Evolutionary conservation across 2,113 vertebrate species (phyloP).

Genomic region (Colistium nudipinnis): DNA sequence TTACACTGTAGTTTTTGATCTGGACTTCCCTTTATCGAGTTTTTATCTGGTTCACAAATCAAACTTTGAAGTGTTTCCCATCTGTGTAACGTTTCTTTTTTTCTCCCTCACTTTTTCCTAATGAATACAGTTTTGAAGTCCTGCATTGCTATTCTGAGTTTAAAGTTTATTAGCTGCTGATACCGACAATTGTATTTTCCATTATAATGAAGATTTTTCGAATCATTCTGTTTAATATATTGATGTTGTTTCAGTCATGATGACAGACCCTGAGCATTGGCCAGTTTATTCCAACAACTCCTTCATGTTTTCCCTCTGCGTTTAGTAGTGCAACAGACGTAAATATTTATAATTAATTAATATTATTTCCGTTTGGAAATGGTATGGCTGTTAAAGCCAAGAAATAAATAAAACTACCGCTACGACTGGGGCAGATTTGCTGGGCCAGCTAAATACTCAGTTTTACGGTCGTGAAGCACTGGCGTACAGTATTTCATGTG

Average conservation of each 20-base stretch:
- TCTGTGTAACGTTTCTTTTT: background rate
- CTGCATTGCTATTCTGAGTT: background rate
- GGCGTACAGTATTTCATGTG: slow-evolving; percentile 71
- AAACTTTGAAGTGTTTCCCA: background rate
- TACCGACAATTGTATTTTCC: slow-evolving; percentile 23
- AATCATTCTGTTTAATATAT: slow-evolving; percentile 42
- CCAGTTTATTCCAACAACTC: background rate
- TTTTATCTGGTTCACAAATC: slow-evolving; percentile 8
- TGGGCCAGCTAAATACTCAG: slow-evolving; percentile 66
- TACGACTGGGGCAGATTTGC: slow-evolving; percentile 63
- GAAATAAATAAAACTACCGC: slow-evolving; percentile 64
- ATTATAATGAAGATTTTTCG: slow-evolving; percentile 46
- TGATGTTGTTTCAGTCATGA: slow-evolving; percentile 17
- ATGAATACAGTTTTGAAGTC: background rate
- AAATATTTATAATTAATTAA: slow-evolving; percentile 67
- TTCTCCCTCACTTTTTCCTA: background rate
- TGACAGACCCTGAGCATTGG: slow-evolving; percentile 11
- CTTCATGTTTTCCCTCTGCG: background rate
- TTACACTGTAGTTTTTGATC: slow-evolving; percentile 39
- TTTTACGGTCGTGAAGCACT: slow-evolving; percentile 75
- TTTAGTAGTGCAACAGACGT: slow-evolving; percentile 21
- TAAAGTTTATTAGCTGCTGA: slow-evolving; percentile 33
- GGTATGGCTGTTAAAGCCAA: slow-evolving; percentile 54
- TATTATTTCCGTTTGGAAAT: slow-evolving; percentile 62
- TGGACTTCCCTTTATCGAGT: background rate